Conservation (phyloP, 2,797 vertebrate species). For the Thaleichthys pacificus region DNA sequence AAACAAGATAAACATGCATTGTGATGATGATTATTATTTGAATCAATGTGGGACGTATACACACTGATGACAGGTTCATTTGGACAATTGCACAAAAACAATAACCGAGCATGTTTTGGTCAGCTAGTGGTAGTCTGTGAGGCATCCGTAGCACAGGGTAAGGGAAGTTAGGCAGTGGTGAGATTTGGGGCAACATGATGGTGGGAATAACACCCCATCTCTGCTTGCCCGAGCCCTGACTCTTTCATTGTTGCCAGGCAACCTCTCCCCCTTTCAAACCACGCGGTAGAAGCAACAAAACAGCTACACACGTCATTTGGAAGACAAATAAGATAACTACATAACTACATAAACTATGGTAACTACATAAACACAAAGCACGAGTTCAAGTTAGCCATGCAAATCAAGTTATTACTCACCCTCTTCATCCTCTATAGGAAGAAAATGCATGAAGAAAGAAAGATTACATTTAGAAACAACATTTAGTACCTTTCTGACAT, state of each 20-base stretch:
- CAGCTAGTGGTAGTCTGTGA: not conserved
- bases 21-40: too few species aligned
- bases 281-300: slow-evolving; percentile 11
- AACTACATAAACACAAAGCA: not conserved
- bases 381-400: not conserved
- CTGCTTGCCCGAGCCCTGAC: slow-evolving; percentile 3
- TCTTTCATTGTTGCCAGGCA: slow-evolving; percentile 34
- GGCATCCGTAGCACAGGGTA: too few species aligned
- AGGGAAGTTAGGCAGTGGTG: not conserved
- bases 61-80: too few species aligned
- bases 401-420: slow-evolving; percentile 59
- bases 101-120: not conserved
- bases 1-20: too few species aligned
- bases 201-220: slow-evolving; percentile 23
- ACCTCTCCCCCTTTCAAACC: slow-evolving; percentile 13
- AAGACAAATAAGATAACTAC: too few species aligned
- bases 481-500: not conserved
- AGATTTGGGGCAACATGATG: slow-evolving; percentile 4
- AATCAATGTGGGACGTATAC: too few species aligned
- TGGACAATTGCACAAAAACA: not conserved
- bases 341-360: too few species aligned
- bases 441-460: slow-evolving; percentile 51
- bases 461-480: slow-evolving; percentile 38
- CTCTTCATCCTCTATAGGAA: slow-evolving; percentile 65
- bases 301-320: not conserved